These are phyloP conservation scores for Galbula dea DNA, from an alignment of 2,113 vertebrate species.

Conservation along the genomic window DNA sequence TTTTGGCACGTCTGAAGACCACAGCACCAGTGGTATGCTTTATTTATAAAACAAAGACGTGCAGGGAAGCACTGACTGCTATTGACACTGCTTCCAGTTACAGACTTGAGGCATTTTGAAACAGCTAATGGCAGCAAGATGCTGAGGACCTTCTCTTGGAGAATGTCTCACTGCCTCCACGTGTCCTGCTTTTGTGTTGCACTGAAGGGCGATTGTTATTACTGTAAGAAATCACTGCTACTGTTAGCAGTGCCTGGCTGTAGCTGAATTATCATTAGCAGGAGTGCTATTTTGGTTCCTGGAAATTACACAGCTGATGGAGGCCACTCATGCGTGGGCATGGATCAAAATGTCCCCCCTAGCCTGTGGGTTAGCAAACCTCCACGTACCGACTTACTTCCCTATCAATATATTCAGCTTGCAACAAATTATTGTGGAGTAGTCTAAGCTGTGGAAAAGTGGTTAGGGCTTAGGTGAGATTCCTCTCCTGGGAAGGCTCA, in stretches of 20 bases:
- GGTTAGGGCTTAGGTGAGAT: neutral
- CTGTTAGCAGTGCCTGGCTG: neutral
- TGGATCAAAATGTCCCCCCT: neutral
- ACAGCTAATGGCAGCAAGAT: neutral
- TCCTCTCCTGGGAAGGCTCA: neutral
- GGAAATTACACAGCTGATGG: neutral
- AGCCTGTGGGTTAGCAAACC: neutral
- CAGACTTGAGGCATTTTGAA: neutral
- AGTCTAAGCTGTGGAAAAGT: neutral
- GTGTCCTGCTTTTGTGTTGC: neutral
- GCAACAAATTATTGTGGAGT: neutral
- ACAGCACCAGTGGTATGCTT: fast-evolving
- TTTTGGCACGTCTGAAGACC: neutral
- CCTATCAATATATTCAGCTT: neutral
- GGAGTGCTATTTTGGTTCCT: neutral
- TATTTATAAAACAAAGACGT: neutral
- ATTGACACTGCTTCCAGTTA: neutral
- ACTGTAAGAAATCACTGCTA: neutral
- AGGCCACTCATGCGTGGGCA: neutral
- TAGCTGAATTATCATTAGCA: neutral
- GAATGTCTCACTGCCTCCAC: neutral
- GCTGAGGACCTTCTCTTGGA: neutral
- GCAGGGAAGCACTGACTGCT: neutral
- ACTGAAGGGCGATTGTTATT: neutral
- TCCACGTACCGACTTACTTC: neutral